A percentile compares a stretch with the other conserved stretches of the same genome.
phyloP scores from a whole-genome alignment of 1,140 invertebrate genomes.

The Drosophila sulfurigaster region DNA sequence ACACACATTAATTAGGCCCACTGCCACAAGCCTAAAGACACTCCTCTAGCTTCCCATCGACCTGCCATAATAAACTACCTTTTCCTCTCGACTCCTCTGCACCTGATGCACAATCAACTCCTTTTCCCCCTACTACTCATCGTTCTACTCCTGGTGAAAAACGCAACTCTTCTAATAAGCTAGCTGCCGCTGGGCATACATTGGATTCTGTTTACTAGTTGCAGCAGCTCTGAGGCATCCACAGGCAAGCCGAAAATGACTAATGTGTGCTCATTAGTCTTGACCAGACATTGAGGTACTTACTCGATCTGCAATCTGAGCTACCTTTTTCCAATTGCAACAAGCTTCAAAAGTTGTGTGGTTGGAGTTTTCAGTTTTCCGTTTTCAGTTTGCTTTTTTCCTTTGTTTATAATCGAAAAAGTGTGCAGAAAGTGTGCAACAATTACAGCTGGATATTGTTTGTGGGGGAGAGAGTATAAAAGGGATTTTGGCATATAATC shows the following conservation, averaged over 20 bases:
- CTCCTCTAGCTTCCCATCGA: conserved; percentile 4
- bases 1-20: conserved; percentile 75
- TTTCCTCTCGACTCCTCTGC: neutral
- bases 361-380: neutral
- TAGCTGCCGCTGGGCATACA: conserved; percentile 23
- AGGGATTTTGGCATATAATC: conserved; percentile 69
- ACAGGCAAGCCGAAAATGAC: conserved; percentile 36
- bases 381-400: conserved; percentile 12
- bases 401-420: conserved; percentile 36
- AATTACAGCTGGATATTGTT: conserved; percentile 27
- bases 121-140: neutral
- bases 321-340: conserved; percentile 2
- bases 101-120: neutral
- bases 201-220: conserved; percentile 8
- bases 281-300: conserved; percentile 28
- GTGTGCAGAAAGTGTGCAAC: conserved; percentile 35
- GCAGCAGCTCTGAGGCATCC: conserved; percentile 7
- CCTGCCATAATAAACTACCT: conserved; percentile 15
- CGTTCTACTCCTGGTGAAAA: conserved; percentile 4
- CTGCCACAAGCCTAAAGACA: conserved; percentile 52
- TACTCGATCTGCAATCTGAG: conserved; percentile 6
- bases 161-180: conserved; percentile 39
- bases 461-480: conserved; percentile 31
- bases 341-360: neutral
- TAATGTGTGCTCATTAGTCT: conserved; percentile 64